Evolutionary conservation across 2,888 invertebrate species (phyloP), one percentile per base, ranked within the genome.

Genomic region (Cataglyphis altisquamis): DNA sequence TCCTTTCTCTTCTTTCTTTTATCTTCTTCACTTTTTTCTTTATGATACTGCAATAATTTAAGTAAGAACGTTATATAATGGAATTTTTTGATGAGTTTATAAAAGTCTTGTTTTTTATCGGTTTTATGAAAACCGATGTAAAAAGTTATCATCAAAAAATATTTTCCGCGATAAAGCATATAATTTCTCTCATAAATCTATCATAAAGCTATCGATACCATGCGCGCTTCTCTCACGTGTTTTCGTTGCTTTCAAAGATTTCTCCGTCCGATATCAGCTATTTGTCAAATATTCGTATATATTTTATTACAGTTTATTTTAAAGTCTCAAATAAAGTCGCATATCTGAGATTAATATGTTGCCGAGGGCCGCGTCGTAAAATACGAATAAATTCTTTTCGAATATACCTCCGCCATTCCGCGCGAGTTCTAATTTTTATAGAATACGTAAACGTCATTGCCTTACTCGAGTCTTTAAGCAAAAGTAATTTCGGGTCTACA

Each of bases 181-280:
- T 55, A 55, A 25, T n/a, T 57, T 5, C 4, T 21, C 21, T 21
- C n/a, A 62, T 62, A 29, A 62, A 39, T 66, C 64, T 45, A 32
- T n/a, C 32, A 18, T 78, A 60, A 78, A 78, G 60, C 15, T 41
- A 29, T 15, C 0, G 18, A 8, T 57, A 32, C 15, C 57, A 15
- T 10, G 52, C 6, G 55, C 39, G 41, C 21, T 67, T 29, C 29
- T 36, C 18, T 25, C 25, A 1, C 15, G 15, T 32, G 57, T 12
- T 66, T 66, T 77, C 9, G 45, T 60, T 57, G 10, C 15, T 60
- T 45, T 70, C 8, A 48, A 48, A 60, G 18, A 45, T 60, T 70
- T 70, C 60, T 41, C 60, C 32, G 21, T 18, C 5, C 29, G n/a
- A 25, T 3, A 29, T 3, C 55, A 21, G 41, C 41, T 29, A 52